Evolutionary conservation across 1,140 invertebrate species (phyloP), one percentile per base, ranked within the genome.

Genomic region (Heliconius himera): DNA sequence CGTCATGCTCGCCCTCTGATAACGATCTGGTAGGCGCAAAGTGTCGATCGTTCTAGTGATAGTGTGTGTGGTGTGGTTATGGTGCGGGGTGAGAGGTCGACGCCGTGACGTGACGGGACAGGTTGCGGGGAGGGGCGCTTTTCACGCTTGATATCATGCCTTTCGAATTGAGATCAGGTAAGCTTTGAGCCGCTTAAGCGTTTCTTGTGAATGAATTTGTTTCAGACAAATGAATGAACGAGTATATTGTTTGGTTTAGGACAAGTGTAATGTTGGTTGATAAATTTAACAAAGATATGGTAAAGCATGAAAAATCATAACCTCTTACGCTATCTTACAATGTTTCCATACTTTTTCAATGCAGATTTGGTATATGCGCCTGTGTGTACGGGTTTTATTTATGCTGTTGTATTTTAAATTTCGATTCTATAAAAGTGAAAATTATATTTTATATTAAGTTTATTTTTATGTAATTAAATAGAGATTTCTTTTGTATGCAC

Each of bases 161-260:
- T 81, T 94, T 92, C 88, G 92, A 93, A 85, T 83, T 89, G 91
- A 91, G 92, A 94, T 88, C 92, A 94, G 92, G 92, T 94, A 87
- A 92, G 90, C 77, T 83, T 85, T 86, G 85, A 86, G 79, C 81
- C 74, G 74, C 76, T 76, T 76, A 29, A 56, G 74, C 22, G 26
- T 66, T 76, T 36, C 74, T 76, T 66, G 66, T 76, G 56, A 76
- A 76, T 76, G 75, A 16, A 60, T 76, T 76, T 76, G 41, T 26
- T 76, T 76, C 56, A 54, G 74, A 20, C 22, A 66, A 66, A 76
- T 76, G 74, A 76, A 66, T 38, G 49, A 46, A 6, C 26, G 56
- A 36, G 56, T 46, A 41, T 66, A 66, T 16, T 66, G 60, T 66
- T 26, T 29, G n/a, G n/a, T 13, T 29, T 13, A 13, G 22, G 13